Conservation (phyloP, 1,140 invertebrate species). For the Papilio polytes region DNA sequence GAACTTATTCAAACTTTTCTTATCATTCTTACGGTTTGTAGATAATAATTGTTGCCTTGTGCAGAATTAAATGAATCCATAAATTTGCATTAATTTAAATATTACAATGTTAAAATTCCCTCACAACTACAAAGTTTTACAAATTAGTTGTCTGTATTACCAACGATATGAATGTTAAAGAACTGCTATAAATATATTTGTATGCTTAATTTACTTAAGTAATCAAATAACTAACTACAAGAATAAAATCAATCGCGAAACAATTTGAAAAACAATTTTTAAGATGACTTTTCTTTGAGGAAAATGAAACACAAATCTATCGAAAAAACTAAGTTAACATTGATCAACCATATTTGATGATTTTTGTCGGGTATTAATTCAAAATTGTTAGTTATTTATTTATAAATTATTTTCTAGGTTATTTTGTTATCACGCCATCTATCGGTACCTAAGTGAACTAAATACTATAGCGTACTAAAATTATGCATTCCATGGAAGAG, state of each 20-base stretch:
- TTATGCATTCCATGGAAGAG: background rate
- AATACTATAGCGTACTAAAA: background rate
- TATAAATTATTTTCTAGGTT: background rate
- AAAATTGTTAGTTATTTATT: too few species aligned
- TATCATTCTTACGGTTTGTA: background rate
- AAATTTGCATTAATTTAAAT: constrained; percentile 3
- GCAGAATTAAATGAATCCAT: background rate
- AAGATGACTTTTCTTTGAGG: too few species aligned
- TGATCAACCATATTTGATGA: too few species aligned
- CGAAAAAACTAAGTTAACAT: too few species aligned
- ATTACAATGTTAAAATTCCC: background rate
- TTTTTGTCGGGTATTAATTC: too few species aligned
- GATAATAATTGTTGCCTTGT: background rate
- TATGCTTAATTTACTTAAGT: background rate
- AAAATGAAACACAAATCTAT: too few species aligned
- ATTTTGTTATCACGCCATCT: background rate
- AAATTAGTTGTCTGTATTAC: background rate
- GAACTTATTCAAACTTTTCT: background rate
- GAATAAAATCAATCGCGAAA: too few species aligned
- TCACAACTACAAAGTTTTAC: background rate
- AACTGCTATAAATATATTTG: too few species aligned
- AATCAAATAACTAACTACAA: background rate
- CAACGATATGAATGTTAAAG: background rate
- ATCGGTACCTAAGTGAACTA: background rate
- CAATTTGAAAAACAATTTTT: too few species aligned